These are phyloP conservation scores for Talpa occidentalis DNA, from an alignment of 2,113 vertebrate genomes.

Conservation along the genomic window DNA sequence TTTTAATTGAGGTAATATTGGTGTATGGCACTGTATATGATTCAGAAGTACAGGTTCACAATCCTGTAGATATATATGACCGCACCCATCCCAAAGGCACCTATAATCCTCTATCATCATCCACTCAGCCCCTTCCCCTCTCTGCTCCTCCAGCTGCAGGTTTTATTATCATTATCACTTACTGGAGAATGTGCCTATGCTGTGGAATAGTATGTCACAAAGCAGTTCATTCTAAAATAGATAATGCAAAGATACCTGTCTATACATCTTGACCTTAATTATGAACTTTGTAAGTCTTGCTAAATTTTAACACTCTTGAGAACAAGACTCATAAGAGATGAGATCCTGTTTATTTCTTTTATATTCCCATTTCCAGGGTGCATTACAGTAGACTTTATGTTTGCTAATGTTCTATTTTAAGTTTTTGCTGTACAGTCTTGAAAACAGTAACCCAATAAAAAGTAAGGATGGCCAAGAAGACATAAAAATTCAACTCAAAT, in stretches of 20 bases:
- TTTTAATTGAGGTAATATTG: no score
- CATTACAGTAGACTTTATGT: not conserved
- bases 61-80: no score
- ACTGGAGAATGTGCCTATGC: not conserved
- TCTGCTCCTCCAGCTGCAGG: not conserved
- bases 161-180: not conserved
- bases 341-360: not conserved
- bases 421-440: constrained; percentile 20
- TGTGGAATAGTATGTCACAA: not conserved
- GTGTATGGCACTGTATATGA: no score
- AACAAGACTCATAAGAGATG: not conserved
- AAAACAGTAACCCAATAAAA: not conserved
- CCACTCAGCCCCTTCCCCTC: no score
- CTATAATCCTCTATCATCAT: no score
- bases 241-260: not conserved
- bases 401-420: constrained; percentile 25
- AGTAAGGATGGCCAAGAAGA: constrained; percentile 32
- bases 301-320: not conserved
- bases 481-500: constrained; percentile 33
- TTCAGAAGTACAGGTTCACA: no score
- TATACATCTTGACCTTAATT: constrained; percentile 6
- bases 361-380: not conserved
- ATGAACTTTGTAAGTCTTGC: not conserved
- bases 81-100: no score
- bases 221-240: constrained; percentile 22